A percentile compares a stretch with the other conserved stretches of the same genome.
Conservation (phyloP, 2,888 invertebrate genomes). For the Alsophila aescularia region DNA sequence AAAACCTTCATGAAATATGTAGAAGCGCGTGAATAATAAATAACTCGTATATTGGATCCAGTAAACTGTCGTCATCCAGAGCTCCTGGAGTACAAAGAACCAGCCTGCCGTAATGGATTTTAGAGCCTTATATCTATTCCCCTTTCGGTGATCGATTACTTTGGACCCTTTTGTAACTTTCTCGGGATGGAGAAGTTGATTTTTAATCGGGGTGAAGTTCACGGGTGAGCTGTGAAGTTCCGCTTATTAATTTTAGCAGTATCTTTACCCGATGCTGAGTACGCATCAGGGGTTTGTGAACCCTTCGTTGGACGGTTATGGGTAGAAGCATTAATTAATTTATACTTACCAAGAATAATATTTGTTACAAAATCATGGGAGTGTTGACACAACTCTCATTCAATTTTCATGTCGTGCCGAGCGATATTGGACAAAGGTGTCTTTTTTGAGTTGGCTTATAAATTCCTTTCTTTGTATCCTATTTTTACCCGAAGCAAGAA, state of each 20-base stretch:
- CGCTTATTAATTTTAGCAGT: constrained; percentile 8
- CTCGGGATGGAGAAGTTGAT: constrained; percentile 31
- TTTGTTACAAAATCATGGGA: no score
- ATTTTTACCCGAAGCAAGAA: no score
- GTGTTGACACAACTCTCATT: no score
- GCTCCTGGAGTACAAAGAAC: constrained; percentile 50
- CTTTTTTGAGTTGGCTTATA: no score
- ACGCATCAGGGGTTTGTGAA: not conserved
- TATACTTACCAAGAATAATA: no score
- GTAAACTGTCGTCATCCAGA: constrained; percentile 55
- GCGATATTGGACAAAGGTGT: no score
- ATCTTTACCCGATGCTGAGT: not conserved
- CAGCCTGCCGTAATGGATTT: constrained; percentile 55
- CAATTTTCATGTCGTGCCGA: no score
- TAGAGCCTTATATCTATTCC: constrained; percentile 55
- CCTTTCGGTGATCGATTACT: constrained; percentile 57
- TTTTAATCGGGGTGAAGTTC: constrained; percentile 34
- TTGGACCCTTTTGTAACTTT: constrained; percentile 36
- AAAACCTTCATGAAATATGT: constrained; percentile 61
- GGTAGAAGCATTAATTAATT: no score
- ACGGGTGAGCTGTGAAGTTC: constrained; percentile 15
- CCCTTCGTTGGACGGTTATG: not conserved
- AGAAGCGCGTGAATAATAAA: constrained; percentile 67
- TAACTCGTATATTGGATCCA: constrained; percentile 61
- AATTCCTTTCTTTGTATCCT: no score